Evolutionary conservation across 2,888 invertebrate genomes (phyloP), one percentile per base, ranked within the genome.

Genomic region (Melangyna quadrimaculata): DNA sequence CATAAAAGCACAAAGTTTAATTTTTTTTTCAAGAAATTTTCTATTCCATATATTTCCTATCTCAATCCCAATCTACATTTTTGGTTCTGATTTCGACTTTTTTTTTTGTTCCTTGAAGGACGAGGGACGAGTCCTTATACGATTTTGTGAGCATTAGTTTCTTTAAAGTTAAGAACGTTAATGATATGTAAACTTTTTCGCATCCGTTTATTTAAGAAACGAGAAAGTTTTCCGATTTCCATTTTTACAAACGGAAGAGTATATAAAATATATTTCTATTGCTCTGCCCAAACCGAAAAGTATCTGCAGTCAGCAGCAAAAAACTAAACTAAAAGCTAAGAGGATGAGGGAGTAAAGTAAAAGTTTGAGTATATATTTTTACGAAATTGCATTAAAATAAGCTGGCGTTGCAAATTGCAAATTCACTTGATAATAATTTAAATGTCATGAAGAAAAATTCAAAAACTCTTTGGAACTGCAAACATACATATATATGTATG

Each of bases 111-210:
- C n/a, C 35, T 22, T 19, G 51, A n/a, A 40, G 43, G 8, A 8
- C 27, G 17, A 70, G 67, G 17, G 57, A 65, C 57, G 10, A 37
- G 29, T 59, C 35, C 35, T 19, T 40, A 19, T 1, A n/a, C n/a
- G 22, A 70, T 74, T 78, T 73, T 63, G 48, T 22, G 53, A 65
- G 57, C 71, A 72, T 84, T 84, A 69, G 71, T 72, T 61, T n/a
- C n/a, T n/a, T n/a, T 70, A 69, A 86, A 86, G 69, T 80, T 86
- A 55, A 57, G 67, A 73, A 73, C 67, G 32, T 81, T 86, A 86
- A 86, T 86, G 80, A 86, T 86, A 80, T 86, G 86, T 86, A 86
- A 86, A 86, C 80, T 71, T 86, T 45, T 77, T 71, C 65, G 32
- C 32, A 53, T 82, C 32, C 57, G 48, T 35, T 45, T 61, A 45